Base-by-base conservation (phyloP, 1,140 invertebrate species). In the Drosophila arizonae region DNA sequence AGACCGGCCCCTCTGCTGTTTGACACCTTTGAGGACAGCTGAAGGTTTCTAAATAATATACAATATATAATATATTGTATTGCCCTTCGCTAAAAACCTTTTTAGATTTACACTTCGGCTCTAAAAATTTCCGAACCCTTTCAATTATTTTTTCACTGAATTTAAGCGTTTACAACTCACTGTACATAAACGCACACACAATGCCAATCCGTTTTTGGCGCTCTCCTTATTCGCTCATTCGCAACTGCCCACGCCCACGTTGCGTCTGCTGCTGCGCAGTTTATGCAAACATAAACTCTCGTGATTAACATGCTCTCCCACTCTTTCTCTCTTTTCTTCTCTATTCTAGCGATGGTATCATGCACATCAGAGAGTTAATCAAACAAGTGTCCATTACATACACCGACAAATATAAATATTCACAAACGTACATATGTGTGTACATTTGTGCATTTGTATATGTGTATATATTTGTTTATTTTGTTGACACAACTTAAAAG, bases 381-480 rank as follows among this genome's bases (percentile, higher is more conserved):
- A 87, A 87, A 87, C 84, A 87, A 87, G 82, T 87, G 82, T 87
- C 84, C 66, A 62, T 78, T 76, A 81, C 76, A 66, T 50, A 48
- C 67, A 48, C 33, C 48, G n/a, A 51, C 41, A 45, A 60, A 26
- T 13, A 39, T 24, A 21, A 17, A 24, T 45, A 60, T 36, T 51
- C 17, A 51, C 24, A 43, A 43, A 51, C 46, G 5, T 33, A n/a
- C 26, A 33, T 50, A 33, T 24, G 26, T 50, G 33, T 11, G 11
- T 13, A 39, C 36, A 39, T 36, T 1, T 24, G 21, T 39, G 21
- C 52, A 30, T 45, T 6, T 13, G 30, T 62, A 21, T 70, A 26
- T 52, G 45, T 68, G 71, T 66, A 78, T 67, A 8, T 13, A 46
- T 63, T 24, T 70, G 17, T 56, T 48, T 68, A 76, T 66, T 78